These are phyloP conservation scores for Eulemur albifrons DNA, from an alignment of 2,797 vertebrate species.

Conservation along the genomic window DNA sequence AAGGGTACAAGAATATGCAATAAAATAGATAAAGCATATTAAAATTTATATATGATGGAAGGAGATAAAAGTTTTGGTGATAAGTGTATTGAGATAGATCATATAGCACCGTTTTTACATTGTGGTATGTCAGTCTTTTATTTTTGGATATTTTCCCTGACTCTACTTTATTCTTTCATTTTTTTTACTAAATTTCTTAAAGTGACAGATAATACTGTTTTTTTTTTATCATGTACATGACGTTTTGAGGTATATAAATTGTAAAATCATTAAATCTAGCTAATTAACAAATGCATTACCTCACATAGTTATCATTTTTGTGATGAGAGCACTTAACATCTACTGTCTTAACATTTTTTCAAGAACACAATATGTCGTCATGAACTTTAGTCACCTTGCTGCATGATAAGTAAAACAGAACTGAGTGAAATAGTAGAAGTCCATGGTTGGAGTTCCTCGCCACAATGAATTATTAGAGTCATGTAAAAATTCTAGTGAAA, in stretches of 20 bases:
- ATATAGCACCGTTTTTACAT: background rate
- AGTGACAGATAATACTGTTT: background rate
- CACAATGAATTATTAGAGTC: conserved; percentile 39
- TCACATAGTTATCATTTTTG: background rate
- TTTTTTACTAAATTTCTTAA: background rate
- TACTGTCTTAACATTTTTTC: background rate
- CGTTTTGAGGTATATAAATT: background rate
- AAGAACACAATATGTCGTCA: background rate
- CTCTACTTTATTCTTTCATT: background rate
- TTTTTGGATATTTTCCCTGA: background rate
- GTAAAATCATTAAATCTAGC: background rate
- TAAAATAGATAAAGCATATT: background rate
- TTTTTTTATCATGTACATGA: background rate
- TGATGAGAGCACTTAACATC: background rate
- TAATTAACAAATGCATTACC: background rate
- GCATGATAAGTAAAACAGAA: background rate
- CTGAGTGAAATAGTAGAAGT: conserved; percentile 18
- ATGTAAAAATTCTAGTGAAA: background rate
- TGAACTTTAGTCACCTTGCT: background rate
- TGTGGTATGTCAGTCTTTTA: background rate
- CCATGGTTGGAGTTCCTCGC: background rate
- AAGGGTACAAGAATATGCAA: background rate
- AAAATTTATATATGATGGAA: background rate
- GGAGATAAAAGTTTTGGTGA: background rate
- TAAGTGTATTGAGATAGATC: background rate